Evolutionary conservation across 2,888 invertebrate species (phyloP), one percentile per base, ranked within the genome.

Genomic region (Platycheirus rosarum): DNA sequence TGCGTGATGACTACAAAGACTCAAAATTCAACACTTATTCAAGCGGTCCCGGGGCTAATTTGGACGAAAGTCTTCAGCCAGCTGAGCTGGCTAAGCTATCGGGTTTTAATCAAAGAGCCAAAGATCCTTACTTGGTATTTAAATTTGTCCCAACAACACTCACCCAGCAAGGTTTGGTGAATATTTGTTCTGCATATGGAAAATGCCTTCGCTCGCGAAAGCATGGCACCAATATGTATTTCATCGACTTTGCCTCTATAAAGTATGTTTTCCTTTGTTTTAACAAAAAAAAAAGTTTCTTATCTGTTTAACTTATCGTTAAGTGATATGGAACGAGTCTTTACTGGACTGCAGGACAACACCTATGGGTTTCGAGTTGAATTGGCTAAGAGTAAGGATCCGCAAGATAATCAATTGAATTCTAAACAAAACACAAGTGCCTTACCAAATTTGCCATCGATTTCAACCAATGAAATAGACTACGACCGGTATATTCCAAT

Each of bases 251-350:
- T 48, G 53, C 53, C 2, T 42, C 70, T 8, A 14, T 80, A 1
- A 80, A 80, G 80, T 80, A 76, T 3, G 70, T 37, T 48, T 51
- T 2, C 9, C 8, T 1, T 8, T 32, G 0, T 9, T 7, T 26
- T 8, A 5, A 1, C 3, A 16, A 23, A 3, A 2, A 0, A 13
- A 2, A 1, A 14, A 5, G 2, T 7, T 2, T 11, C n/a, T 14
- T 20, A 32, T 32, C 1, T 32, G 6, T 29, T 40, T 53, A 0
- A 20, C 29, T 42, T 6, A 8, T 18, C 8, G 14, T 62, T n/a
- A 14, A 87, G 86, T 23, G 87, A 87, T 32, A 86, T 87, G 86
- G 87, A 87, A 40, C 74, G 85, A 2, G 84, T 85, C 4, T 85
- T 85, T 23, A 85, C 86, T 5, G 86, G 75, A 6, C 42, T 87